Evolutionary conservation across 2,113 vertebrate genomes (phyloP).

Genomic region (Misgurnus anguillicaudatus): DNA sequence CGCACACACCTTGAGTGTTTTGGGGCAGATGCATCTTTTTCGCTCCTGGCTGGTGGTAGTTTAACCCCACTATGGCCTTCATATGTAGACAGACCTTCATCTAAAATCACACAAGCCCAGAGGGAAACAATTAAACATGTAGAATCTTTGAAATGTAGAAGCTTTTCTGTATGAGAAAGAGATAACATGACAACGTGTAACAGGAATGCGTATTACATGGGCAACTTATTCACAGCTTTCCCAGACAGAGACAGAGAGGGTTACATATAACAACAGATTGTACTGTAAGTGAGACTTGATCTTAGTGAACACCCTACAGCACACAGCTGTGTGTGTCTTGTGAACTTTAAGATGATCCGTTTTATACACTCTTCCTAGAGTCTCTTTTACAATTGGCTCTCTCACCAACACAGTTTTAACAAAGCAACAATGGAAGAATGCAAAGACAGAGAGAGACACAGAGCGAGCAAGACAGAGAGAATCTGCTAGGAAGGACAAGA

Average conservation of each 20-base stretch:
- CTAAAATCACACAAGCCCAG: slow-evolving; percentile 57
- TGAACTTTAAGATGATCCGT: slow-evolving; percentile 49
- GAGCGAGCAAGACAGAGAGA: not conserved
- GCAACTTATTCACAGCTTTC: not conserved
- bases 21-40: not conserved
- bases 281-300: slow-evolving; percentile 53
- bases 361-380: slow-evolving; percentile 64
- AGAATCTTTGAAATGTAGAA: slow-evolving; percentile 29
- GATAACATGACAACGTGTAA: not conserved
- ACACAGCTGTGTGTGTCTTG: slow-evolving; percentile 7
- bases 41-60: slow-evolving; percentile 1
- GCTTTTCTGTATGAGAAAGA: slow-evolving; percentile 4
- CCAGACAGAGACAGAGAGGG: slow-evolving; percentile 28
- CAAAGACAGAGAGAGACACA: not conserved
- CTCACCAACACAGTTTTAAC: slow-evolving; percentile 69
- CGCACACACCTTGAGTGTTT: slow-evolving; percentile 32
- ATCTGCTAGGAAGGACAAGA: not conserved
- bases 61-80: slow-evolving; percentile 4
- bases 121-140: slow-evolving; percentile 57
- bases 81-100: slow-evolving; percentile 26
- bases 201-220: slow-evolving; percentile 6
- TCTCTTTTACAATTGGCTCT: slow-evolving; percentile 69
- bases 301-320: slow-evolving; percentile 67
- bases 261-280: not conserved
- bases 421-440: slow-evolving; percentile 42